Percentiles rank a stretch among this genome's conserved stretches.
These are phyloP conservation scores for Teinopalpus imperialis DNA, from an alignment of 2,888 invertebrate genomes.

Conservation along the genomic window DNA sequence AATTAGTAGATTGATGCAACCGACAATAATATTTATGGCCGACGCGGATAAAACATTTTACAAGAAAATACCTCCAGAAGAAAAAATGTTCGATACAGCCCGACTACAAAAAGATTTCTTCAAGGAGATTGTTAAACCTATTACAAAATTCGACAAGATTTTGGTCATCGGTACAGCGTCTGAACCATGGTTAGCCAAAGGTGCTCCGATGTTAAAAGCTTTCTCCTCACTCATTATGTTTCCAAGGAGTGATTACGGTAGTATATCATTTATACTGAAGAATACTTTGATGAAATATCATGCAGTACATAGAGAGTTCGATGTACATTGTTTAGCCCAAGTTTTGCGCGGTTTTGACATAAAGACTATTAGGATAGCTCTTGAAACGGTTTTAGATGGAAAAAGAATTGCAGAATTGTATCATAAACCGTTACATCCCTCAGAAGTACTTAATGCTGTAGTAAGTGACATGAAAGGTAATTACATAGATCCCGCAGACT, in stretches of 20 bases:
- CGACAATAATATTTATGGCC: constrained; percentile 87
- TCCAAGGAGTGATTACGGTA: constrained; percentile 82
- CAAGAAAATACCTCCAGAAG: constrained; percentile 84
- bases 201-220: constrained; percentile 69
- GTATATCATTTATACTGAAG: constrained; percentile 77
- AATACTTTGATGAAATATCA: constrained; percentile 82
- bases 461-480: constrained; percentile 49
- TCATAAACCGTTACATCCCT: constrained; percentile 71
- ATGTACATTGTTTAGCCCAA: constrained; percentile 81
- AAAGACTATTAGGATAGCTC: constrained; percentile 63
- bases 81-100: constrained; percentile 85
- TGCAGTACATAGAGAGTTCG: constrained; percentile 80
- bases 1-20: constrained; percentile 85
- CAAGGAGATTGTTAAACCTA: constrained; percentile 86
- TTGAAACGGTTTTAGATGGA: constrained; percentile 67
- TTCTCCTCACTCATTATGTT: constrained; percentile 82
- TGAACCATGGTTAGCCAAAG: constrained; percentile 84
- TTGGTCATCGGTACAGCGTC: constrained; percentile 86
- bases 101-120: constrained; percentile 85
- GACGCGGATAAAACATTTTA: constrained; percentile 86
- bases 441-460: constrained; percentile 76
- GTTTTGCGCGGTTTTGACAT: constrained; percentile 79
- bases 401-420: constrained; percentile 76
- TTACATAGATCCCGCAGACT: constrained; percentile 63
- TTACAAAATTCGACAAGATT: constrained; percentile 83